Conservation (phyloP, 1,140 invertebrate species). For the Rhopalosiphum maidis region DNA sequence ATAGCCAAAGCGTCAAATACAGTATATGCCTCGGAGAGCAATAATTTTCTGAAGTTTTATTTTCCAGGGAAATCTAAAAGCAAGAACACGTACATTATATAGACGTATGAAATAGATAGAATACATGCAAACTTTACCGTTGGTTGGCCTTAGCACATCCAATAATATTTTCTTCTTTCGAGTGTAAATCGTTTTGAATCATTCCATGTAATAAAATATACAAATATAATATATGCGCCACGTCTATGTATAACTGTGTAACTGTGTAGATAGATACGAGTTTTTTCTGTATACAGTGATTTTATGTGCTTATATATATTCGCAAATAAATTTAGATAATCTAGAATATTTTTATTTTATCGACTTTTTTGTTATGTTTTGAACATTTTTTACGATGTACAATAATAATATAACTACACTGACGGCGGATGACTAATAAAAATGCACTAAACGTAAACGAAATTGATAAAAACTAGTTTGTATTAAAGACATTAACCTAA, state of each 20-base stretch:
- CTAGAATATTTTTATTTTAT: not conserved
- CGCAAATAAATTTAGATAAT: not conserved
- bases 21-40: not conserved
- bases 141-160: not conserved
- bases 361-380: not conserved
- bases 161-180: conserved; percentile 17
- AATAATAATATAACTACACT: not conserved
- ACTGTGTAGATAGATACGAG: not conserved
- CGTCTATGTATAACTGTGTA: not conserved
- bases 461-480: not conserved
- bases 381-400: not conserved
- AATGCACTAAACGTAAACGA: not conserved
- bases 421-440: not conserved
- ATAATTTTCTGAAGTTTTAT: conserved; percentile 27
- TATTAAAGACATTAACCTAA: not conserved
- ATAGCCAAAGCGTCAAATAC: not conserved
- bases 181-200: conserved; percentile 12
- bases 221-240: not conserved
- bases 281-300: not conserved
- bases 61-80: conserved; percentile 32
- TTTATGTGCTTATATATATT: not conserved
- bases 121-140: not conserved
- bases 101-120: not conserved
- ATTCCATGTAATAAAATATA: conserved; percentile 3
- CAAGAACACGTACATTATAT: not conserved